Evolutionary conservation across 1,140 invertebrate species (phyloP).

Genomic region (Dermatophagoides farinae): DNA sequence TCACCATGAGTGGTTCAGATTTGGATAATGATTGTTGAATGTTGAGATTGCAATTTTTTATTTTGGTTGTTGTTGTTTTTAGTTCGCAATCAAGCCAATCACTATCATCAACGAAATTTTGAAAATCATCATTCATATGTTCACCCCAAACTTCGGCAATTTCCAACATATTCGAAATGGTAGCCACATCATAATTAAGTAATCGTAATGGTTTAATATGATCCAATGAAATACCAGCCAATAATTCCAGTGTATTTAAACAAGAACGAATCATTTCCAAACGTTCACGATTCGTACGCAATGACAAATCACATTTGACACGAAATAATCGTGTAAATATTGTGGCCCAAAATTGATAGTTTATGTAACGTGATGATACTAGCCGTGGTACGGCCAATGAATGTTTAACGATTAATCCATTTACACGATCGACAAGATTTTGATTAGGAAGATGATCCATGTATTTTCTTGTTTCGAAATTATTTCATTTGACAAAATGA

Average conservation of each 20-base stretch:
- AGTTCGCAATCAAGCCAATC: background rate
- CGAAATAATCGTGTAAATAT: background rate
- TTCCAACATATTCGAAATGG: background rate
- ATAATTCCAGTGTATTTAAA: background rate
- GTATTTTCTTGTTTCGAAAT: too few relatives aligned
- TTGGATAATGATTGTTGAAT: background rate
- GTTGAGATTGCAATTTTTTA: background rate
- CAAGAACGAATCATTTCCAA: background rate
- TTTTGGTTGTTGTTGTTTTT: background rate
- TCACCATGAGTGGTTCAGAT: background rate
- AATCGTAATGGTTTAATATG: background rate
- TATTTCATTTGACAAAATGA: too few relatives aligned
- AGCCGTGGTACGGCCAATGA: background rate
- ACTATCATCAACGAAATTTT: background rate
- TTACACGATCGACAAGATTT: background rate
- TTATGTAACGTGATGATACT: background rate
- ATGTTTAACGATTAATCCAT: background rate
- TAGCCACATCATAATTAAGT: background rate
- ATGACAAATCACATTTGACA: background rate
- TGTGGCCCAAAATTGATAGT: background rate
- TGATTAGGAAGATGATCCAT: background rate
- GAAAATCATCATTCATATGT: background rate
- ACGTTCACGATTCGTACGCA: background rate
- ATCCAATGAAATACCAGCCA: background rate
- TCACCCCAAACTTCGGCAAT: background rate